These are phyloP conservation scores for Notiomystis cincta DNA, from an alignment of 2,113 vertebrate genomes.

Conservation along the genomic window DNA sequence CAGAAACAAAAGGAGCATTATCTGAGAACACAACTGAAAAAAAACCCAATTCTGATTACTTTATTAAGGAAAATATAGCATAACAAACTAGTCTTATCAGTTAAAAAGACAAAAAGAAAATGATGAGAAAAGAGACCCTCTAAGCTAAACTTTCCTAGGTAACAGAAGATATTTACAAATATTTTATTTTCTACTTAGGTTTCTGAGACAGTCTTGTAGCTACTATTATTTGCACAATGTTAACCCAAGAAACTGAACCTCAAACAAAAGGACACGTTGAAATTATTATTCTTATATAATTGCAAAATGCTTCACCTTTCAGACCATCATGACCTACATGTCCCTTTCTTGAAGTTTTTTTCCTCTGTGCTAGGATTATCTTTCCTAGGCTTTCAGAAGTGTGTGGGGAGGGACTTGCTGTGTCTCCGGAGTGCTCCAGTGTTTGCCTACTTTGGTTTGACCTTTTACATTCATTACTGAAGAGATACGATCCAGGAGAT, in stretches of 20 bases:
- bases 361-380: not conserved
- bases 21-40: not conserved
- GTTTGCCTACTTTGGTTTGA: not conserved
- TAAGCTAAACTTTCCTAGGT: not conserved
- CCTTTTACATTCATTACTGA: not conserved
- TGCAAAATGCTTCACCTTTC: not conserved
- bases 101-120: not conserved
- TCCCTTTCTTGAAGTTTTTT: not conserved
- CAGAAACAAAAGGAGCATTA: not conserved
- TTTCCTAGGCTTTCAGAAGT: not conserved
- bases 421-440: not conserved
- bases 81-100: not conserved
- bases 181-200: not conserved
- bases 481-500: not conserved
- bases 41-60: rapidly evolving
- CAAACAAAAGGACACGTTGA: not conserved
- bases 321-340: not conserved
- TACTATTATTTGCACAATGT: not conserved
- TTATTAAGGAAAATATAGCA: not conserved
- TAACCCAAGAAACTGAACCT: not conserved
- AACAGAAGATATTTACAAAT: not conserved
- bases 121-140: not conserved
- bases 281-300: not conserved
- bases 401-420: not conserved
- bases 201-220: not conserved